Conservation (phyloP, 2,797 vertebrate genomes). For the Gila robusta region DNA sequence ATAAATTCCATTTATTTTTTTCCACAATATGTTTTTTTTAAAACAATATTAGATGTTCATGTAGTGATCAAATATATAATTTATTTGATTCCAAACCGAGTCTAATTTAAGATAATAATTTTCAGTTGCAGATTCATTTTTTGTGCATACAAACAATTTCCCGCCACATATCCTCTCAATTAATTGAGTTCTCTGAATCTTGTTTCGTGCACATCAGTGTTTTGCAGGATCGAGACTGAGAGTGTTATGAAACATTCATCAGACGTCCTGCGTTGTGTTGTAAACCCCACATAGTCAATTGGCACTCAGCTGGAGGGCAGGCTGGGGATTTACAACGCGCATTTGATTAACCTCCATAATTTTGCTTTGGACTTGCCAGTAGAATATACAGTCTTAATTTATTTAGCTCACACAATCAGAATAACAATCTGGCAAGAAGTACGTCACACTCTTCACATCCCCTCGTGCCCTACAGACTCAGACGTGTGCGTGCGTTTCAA, state of each 20-base stretch:
- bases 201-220: not conserved
- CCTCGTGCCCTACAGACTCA: not conserved
- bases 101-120: not conserved
- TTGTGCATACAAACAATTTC: not conserved
- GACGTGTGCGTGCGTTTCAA: not conserved
- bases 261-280: not conserved
- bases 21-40: not conserved
- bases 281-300: slow-evolving; percentile 35
- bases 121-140: not conserved
- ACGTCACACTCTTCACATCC: not conserved
- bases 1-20: not conserved
- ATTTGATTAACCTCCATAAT: slow-evolving; percentile 62
- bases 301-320: slow-evolving; percentile 26
- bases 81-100: not conserved
- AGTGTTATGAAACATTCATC: slow-evolving; percentile 59
- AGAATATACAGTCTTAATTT: slow-evolving; percentile 42
- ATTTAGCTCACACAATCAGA: slow-evolving; percentile 28
- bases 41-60: not conserved
- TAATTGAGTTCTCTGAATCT: not conserved
- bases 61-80: not conserved
- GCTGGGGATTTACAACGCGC: slow-evolving; percentile 45
- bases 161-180: not conserved
- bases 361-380: slow-evolving; percentile 40
- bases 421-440: slow-evolving; percentile 4
- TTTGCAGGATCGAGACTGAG: slow-evolving; percentile 12